These are phyloP conservation scores for Oryctes rhinoceros DNA, from an alignment of 1,140 invertebrate species.

Conservation along the genomic window DNA sequence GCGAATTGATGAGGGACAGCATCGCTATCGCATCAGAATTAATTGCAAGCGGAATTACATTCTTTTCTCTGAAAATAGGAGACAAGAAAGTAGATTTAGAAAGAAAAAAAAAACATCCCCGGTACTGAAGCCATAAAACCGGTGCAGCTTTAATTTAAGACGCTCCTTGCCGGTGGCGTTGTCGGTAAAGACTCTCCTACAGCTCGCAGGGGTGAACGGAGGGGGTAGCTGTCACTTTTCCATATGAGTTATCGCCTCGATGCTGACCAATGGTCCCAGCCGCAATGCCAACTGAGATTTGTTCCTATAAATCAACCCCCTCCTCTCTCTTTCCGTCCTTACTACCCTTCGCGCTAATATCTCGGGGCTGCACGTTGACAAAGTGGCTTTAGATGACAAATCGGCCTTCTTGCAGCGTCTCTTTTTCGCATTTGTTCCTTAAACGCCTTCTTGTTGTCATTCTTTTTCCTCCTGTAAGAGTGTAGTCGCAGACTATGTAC, in stretches of 20 bases:
- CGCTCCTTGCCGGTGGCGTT: no score
- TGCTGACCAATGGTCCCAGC: slow-evolving; percentile 49
- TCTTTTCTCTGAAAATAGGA: no score
- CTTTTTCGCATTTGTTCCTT: slow-evolving; percentile 6
- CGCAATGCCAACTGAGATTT: slow-evolving; percentile 50
- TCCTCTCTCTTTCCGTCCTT: slow-evolving; percentile 6
- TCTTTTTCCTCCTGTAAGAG: neutral
- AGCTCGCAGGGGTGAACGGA: no score
- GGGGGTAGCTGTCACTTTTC: slow-evolving; percentile 6
- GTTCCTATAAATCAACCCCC: slow-evolving; percentile 50
- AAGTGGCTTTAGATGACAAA: slow-evolving; percentile 53
- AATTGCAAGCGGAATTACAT: no score
- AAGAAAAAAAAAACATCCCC: no score
- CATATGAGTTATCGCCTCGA: slow-evolving; percentile 48
- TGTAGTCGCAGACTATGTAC: no score
- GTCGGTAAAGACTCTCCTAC: no score
- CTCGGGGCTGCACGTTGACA: slow-evolving; percentile 50
- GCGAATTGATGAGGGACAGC: no score
- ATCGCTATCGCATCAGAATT: no score
- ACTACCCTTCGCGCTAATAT: slow-evolving; percentile 38
- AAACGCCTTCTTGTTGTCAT: neutral
- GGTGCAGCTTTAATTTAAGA: no score
- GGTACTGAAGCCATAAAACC: no score
- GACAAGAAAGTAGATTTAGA: no score
- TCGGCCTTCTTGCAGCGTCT: slow-evolving; percentile 38